phyloP scores from a whole-genome alignment of 1,140 invertebrate species.

The Lepidurus apus region DNA sequence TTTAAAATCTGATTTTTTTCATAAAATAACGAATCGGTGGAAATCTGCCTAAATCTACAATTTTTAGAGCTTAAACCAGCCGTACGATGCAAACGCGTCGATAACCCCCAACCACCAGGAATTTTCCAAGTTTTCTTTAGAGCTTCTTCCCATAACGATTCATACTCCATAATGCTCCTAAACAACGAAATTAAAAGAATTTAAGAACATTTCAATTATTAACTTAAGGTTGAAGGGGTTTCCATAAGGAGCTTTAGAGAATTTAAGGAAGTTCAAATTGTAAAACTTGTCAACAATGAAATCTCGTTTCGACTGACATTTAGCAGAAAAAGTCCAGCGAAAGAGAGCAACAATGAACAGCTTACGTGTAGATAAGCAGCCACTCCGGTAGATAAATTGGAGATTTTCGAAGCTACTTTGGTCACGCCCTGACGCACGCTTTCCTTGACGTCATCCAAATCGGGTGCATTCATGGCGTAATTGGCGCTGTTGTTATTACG shows the following conservation, averaged over 20 bases:
- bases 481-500: constrained; percentile 40
- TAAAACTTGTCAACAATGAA: too few relatives aligned
- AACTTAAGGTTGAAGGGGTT: neutral
- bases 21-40: neutral
- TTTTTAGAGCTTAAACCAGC: neutral
- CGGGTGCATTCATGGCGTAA: constrained; percentile 54
- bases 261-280: too few relatives aligned
- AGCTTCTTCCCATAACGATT: neutral
- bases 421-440: constrained; percentile 92
- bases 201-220: too few relatives aligned
- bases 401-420: constrained; percentile 90
- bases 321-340: too few relatives aligned
- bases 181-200: neutral
- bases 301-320: too few relatives aligned
- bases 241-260: too few relatives aligned
- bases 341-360: too few relatives aligned
- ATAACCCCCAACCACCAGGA: constrained; percentile 17
- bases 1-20: neutral
- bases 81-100: neutral
- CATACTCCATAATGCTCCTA: constrained; percentile 12
- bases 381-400: constrained; percentile 87
- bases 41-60: constrained; percentile 2
- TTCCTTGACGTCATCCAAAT: constrained; percentile 92
- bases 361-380: constrained; percentile 50
- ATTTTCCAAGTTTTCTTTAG: neutral